Evolutionary conservation across 37 sponge, comb jelly and placozoan species (phyloP), one percentile per base, ranked within the genome.

Genomic region (Tethya wilhelma): DNA sequence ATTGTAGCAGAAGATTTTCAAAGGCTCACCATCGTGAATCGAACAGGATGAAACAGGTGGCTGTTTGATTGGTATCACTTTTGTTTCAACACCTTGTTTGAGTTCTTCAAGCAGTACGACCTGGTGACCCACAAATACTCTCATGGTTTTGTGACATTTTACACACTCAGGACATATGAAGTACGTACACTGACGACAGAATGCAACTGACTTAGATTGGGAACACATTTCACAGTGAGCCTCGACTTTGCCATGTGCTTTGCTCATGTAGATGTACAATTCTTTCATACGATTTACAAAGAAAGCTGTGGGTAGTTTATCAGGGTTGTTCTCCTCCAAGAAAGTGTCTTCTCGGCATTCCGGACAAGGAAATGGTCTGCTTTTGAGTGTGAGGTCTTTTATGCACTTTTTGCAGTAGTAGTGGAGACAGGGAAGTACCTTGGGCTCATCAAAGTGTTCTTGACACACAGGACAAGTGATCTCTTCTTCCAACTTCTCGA

Each of bases 361-460:
- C 1, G 82, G 82, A 36, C 82, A 82, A 37, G 73, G 25, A 32
- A 82, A 82, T 20, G 73, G 82, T 45, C 36, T 56, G 11, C 55
- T 33, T 38, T 49, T 30, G 44, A 62, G 44, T 60, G 81, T 62
- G 37, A 82, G 73, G 36, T 60, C 44, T 14, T 41, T 25, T 46
- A 82, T 62, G 55, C 82, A 82, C 38, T n/a, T 25, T 53, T 63
- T 73, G 39, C 82, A 82, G 65, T 82, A 82, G 82, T 82, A 82
- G 74, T 82, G 82, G 46, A 34, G 37, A 49, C 82, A 82, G 1
- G 82, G 82, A 19, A 82, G 74, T n/a, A 82, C 29, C 65, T 73
- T 72, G 43, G 82, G 74, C 53, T 82, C 63, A 38, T 39, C 26
- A 74, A 44, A 82, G 64, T 73, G 67, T 14, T 73, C 53, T 0